A percentile compares a stretch with the other conserved stretches of the same genome.
These are phyloP conservation scores for Archips crataeganus DNA, from an alignment of 2,888 invertebrate genomes.

Conservation along the genomic window DNA sequence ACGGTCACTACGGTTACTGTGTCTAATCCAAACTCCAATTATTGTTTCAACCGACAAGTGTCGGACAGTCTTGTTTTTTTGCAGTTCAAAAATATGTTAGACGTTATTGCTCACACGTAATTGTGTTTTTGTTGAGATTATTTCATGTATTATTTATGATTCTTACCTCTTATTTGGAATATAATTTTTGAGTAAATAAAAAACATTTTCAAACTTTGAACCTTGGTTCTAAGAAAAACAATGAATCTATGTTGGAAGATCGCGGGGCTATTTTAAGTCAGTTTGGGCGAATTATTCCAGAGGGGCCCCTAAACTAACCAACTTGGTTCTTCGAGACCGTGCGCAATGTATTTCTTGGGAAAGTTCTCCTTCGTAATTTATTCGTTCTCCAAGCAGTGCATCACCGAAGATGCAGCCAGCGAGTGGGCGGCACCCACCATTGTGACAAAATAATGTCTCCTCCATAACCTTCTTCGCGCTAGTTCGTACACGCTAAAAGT, in stretches of 20 bases:
- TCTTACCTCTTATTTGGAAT: not conserved
- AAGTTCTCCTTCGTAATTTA: conserved; percentile 77
- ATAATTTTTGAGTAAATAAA: not conserved
- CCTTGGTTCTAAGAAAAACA: not conserved
- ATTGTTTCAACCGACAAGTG: conserved; percentile 58
- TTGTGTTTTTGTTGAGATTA: not conserved
- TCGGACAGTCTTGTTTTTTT: conserved; percentile 37
- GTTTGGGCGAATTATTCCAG: conserved; percentile 63
- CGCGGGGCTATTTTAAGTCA: conserved; percentile 38
- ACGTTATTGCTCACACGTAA: not conserved
- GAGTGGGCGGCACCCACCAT: conserved; percentile 83
- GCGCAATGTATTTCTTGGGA: conserved; percentile 68
- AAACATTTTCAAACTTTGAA: not conserved
- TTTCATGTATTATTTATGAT: too few species aligned
- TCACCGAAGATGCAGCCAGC: conserved; percentile 78
- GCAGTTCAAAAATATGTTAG: not conserved
- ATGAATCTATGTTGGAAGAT: conserved; percentile 19
- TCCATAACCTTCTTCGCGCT: conserved; percentile 71
- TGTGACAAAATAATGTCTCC: conserved; percentile 85
- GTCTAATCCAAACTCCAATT: conserved; percentile 60
- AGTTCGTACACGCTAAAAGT: conserved; percentile 58
- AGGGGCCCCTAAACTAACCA: conserved; percentile 64
- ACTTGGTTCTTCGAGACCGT: conserved; percentile 64
- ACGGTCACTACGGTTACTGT: conserved; percentile 64
- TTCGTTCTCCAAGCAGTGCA: conserved; percentile 83